Base-by-base conservation (phyloP, 37 sponge, comb jelly and placozoan genomes). In the Petrosia ficiformis region DNA sequence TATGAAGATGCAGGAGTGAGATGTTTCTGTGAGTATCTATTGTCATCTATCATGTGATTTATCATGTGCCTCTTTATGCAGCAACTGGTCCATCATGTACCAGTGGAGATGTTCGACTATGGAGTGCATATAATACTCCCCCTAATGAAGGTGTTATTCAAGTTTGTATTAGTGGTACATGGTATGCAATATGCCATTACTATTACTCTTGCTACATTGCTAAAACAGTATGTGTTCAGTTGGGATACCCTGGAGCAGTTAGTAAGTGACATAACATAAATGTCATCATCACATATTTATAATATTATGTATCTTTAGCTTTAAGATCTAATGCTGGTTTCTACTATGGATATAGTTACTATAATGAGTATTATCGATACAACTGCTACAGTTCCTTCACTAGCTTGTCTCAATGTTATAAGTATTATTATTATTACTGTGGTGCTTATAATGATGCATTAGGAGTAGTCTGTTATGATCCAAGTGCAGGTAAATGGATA, bases 1-100 rank as follows among this genome's bases (percentile, higher is more conserved):
- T 57, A 37, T 65, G 65, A 75, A 26, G 76, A 75, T 75, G 76
- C 65, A 64, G 76, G 76, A 64, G 65, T 75, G 25, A 63, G 57
- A 0, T 75, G 76, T 16, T 8, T 4, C 14, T 8, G 54, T 48
- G 14, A 48, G 54, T 8, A 8, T 19, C 54, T 48, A n/a, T n/a
- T n/a, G n/a, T n/a, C n/a, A n/a, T n/a, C n/a, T n/a, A n/a, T n/a
- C n/a, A n/a, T n/a, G n/a, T n/a, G n/a, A n/a, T n/a, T n/a, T n/a
- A n/a, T n/a, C n/a, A n/a, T n/a, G n/a, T n/a, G n/a, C n/a, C n/a
- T n/a, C n/a, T n/a, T n/a, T n/a, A n/a, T n/a, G 54, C 54, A 48
- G 8, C 8, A 19, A 48, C 8, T 48, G 14, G 14, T 14, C 8
- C 54, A 19, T 48, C 54, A 19, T 48, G 54, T 48, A 14, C 54